Percentiles rank a stretch among this genome's conserved stretches.
phyloP scores from a whole-genome alignment of 2,888 invertebrate species.

The Tinea trinotella region DNA sequence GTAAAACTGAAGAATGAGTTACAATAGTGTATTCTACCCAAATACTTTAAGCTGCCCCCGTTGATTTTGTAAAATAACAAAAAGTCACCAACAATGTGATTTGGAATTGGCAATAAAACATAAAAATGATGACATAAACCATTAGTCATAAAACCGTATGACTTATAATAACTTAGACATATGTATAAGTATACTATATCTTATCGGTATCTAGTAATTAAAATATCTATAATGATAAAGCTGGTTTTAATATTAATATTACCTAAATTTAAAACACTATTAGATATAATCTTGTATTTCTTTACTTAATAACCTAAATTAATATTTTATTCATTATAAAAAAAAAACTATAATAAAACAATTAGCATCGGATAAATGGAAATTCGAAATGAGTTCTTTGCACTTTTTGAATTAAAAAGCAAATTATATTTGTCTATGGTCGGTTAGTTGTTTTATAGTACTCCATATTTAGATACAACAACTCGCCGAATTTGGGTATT shows the following conservation, averaged over 20 bases:
- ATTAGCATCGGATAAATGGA: conserved; percentile 3
- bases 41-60: neutral
- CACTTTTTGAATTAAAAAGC: neutral
- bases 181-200: too few species aligned
- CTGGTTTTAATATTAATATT: too few species aligned
- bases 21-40: neutral
- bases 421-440: neutral
- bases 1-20: too few species aligned
- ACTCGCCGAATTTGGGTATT: neutral
- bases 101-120: neutral
- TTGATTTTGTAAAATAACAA: neutral
- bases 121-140: too few species aligned
- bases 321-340: too few species aligned
- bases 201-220: too few species aligned
- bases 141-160: too few species aligned
- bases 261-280: too few species aligned
- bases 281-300: too few species aligned
- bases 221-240: too few species aligned
- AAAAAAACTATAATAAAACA: neutral
- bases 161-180: too few species aligned
- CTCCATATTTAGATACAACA: neutral
- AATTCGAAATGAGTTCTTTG: conserved; percentile 9
- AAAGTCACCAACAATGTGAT: neutral
- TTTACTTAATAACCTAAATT: too few species aligned
- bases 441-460: neutral